These are phyloP conservation scores for Vultur gryphus DNA, from an alignment of 2,797 vertebrate genomes.

Conservation along the genomic window DNA sequence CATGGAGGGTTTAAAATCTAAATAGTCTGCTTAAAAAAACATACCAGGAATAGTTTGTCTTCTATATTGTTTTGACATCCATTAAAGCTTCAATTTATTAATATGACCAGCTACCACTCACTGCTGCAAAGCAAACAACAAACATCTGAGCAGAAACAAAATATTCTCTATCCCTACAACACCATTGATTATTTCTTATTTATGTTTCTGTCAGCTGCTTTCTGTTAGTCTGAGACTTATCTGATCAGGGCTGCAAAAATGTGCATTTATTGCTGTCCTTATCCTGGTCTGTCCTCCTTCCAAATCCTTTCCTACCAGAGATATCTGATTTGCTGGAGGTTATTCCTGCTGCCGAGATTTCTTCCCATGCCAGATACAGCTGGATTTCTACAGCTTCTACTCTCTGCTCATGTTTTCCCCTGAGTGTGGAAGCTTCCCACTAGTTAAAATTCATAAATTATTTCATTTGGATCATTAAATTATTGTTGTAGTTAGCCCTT, in stretches of 20 bases:
- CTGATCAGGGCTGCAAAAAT: not conserved
- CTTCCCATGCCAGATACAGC: not conserved
- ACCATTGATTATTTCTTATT: slow-evolving; percentile 1
- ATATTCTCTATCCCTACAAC: not conserved
- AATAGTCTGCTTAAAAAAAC: not conserved
- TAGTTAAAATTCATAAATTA: not conserved
- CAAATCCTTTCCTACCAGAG: not conserved
- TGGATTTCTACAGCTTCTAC: not conserved
- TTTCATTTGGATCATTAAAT: not conserved
- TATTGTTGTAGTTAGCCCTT: not conserved
- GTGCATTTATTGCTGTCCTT: slow-evolving; percentile 3
- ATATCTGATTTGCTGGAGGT: not conserved
- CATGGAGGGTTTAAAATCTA: not conserved
- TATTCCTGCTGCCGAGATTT: not conserved
- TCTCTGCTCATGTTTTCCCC: not conserved
- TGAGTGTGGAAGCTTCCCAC: not conserved
- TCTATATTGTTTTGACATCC: not conserved
- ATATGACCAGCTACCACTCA: not conserved
- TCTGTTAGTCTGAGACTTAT: slow-evolving; percentile 3
- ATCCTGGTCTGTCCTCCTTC: not conserved
- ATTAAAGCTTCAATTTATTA: not conserved
- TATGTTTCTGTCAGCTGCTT: not conserved
- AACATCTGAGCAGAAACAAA: not conserved
- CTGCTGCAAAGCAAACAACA: not conserved
- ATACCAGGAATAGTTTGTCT: not conserved